Evolutionary conservation across 1,140 invertebrate species (phyloP).

Genomic region (Drosophila sulfurigaster): DNA sequence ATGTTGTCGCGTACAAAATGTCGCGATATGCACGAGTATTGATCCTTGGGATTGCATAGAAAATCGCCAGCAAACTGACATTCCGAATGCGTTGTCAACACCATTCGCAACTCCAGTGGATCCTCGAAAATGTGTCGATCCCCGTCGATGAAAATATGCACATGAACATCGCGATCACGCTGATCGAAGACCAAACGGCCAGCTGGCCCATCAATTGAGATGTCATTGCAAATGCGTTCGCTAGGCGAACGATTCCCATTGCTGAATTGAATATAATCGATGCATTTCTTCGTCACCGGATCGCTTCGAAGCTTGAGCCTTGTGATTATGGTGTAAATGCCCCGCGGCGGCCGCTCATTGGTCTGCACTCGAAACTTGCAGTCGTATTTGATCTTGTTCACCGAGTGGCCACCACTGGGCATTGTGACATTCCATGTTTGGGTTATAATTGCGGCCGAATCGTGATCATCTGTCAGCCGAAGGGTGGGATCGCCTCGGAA

Average conservation of each 20-base stretch:
- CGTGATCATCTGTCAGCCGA: conserved; percentile 71
- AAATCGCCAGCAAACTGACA: conserved; percentile 74
- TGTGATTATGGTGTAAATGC: conserved; percentile 79
- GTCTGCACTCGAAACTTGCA: conserved; percentile 74
- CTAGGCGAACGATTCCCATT: conserved; percentile 75
- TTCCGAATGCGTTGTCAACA: conserved; percentile 74
- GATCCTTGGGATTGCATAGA: conserved; percentile 73
- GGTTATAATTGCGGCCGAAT: conserved; percentile 76
- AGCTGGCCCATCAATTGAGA: conserved; percentile 67
- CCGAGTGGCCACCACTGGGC: conserved; percentile 60
- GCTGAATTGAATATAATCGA: conserved; percentile 79
- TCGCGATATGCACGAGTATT: conserved; percentile 77
- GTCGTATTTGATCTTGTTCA: conserved; percentile 80
- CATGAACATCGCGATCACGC: conserved; percentile 69
- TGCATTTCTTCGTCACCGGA: conserved; percentile 68
- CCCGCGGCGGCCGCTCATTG: conserved; percentile 67
- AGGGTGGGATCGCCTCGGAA: conserved; percentile 75
- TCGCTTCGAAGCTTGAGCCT: conserved; percentile 73
- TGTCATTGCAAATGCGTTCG: conserved; percentile 72
- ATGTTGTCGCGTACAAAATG: conserved; percentile 80
- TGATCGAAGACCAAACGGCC: conserved; percentile 73
- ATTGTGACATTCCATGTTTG: conserved; percentile 77
- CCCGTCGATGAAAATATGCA: conserved; percentile 74
- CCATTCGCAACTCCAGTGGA: conserved; percentile 77
- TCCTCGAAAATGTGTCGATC: conserved; percentile 63